Base-by-base conservation (phyloP, 2,113 vertebrate genomes). In the Lampris megalopsis region DNA sequence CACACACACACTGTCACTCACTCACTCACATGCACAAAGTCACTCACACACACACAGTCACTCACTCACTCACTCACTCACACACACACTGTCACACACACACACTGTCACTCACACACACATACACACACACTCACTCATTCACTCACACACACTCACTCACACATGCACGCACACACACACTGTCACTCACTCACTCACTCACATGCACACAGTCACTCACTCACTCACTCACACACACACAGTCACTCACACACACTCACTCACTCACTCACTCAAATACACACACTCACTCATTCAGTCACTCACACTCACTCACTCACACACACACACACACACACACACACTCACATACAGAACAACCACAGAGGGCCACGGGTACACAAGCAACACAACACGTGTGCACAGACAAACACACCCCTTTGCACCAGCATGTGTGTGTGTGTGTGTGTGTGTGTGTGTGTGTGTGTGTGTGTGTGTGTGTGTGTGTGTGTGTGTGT, bases 401-500 rank as follows among this genome's bases (percentile, higher is more conserved):
- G 24, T 24, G 24, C 24, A 24, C 24, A 24, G 24, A 24, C 24
- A 24, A 24, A 24, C 24, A 24, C 24, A 24, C 24, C 24, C 24
- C 24, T 24, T 24, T 24, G 24, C 24, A 24, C 24, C 24, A 24
- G 24, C 24, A 24, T 24, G 24, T 24, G 24, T 24, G 24, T 24
- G 24, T 24, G 24, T n/a, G n/a, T n/a, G n/a, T n/a, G n/a, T n/a
- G n/a, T n/a, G n/a, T n/a, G n/a, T n/a, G n/a, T n/a, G 1, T 53
- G 50, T 53, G 5, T n/a, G 36, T 45, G 4, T 49, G 6, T 63
- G 24, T 41, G 47, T 36, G 53, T 35, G 7, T n/a, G 58, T 41
- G 54, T n/a, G 40, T 38, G 63, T 66, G 45, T 41, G 36, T 58
- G 57, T 63, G 62, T 69, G 56, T 54, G 41, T 50, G 43, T 37